A percentile compares a stretch with the other conserved stretches of the same genome.
Conservation (phyloP, 2,888 invertebrate species). For the Caenorhabditis macrosperma region DNA sequence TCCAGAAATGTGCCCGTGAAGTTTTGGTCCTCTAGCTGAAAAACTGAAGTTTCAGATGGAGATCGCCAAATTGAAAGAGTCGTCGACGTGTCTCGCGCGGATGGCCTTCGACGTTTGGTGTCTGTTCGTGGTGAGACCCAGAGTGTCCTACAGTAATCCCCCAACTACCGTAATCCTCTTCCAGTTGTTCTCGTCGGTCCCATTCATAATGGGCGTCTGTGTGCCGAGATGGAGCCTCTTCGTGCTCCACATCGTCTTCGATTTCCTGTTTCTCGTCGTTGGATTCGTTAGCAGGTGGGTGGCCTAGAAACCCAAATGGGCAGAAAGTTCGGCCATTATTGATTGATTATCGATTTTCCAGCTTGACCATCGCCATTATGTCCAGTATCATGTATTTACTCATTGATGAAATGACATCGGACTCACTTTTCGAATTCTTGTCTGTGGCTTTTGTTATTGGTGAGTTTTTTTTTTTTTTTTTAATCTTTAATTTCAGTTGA, state of each 20-base stretch:
- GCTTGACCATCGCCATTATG: slow-evolving; percentile 61
- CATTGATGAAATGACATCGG: slow-evolving; percentile 64
- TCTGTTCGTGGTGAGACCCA: slow-evolving; percentile 52
- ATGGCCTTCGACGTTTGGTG: slow-evolving; percentile 67
- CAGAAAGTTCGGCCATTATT: not conserved
- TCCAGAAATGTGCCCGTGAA: too few relatives aligned
- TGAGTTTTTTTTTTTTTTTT: too few relatives aligned
- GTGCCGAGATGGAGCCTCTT: slow-evolving; percentile 59
- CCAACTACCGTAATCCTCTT: not conserved
- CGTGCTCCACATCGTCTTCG: slow-evolving; percentile 63
- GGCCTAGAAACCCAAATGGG: not conserved
- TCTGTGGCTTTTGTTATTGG: slow-evolving; percentile 60
- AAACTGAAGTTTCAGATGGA: slow-evolving; percentile 57
- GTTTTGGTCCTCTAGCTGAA: too few relatives aligned
- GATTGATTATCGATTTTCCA: too few relatives aligned
- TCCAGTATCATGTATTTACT: slow-evolving; percentile 65
- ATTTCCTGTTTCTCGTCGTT: slow-evolving; percentile 61
- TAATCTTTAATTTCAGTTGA: too few relatives aligned
- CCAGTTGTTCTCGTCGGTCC: slow-evolving; percentile 58
- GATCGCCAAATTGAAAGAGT: slow-evolving; percentile 58
- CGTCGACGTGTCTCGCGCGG: slow-evolving; percentile 58
- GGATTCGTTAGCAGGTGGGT: slow-evolving; percentile 62
- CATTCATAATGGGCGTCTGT: slow-evolving; percentile 61
- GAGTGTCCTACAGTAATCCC: not conserved
- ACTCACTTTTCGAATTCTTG: slow-evolving; percentile 58